phyloP scores from a whole-genome alignment of 2,113 vertebrate species.

The Caranx melampygus region DNA sequence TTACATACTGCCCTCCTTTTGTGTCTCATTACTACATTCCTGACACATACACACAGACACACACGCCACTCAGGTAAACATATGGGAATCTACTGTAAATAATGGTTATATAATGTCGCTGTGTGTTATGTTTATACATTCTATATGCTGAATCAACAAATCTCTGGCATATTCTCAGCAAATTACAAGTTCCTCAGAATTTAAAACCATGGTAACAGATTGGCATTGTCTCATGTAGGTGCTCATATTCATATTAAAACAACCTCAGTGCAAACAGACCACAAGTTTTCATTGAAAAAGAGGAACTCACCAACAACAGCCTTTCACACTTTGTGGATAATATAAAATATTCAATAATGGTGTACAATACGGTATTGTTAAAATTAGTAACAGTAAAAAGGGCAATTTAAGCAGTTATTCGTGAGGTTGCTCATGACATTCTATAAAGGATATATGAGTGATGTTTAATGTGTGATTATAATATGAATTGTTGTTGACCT shows the following conservation, averaged over 20 bases:
- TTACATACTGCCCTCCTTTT: slow-evolving; percentile 68
- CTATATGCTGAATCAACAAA: not conserved
- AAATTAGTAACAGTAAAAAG: too few species aligned
- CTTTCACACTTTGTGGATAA: too few species aligned
- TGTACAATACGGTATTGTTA: too few species aligned
- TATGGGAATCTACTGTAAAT: not conserved
- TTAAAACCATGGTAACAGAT: not conserved
- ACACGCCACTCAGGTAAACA: slow-evolving; percentile 40
- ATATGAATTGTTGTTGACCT: not conserved
- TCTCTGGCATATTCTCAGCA: not conserved
- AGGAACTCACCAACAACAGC: too few species aligned
- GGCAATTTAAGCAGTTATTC: too few species aligned
- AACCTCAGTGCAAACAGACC: not conserved
- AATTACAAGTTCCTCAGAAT: not conserved
- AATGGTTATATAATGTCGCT: not conserved
- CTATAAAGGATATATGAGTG: not conserved
- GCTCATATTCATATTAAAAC: not conserved
- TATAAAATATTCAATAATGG: too few species aligned
- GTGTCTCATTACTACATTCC: slow-evolving; percentile 73
- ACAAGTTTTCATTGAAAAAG: too few species aligned
- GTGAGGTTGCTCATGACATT: not conserved
- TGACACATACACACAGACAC: slow-evolving; percentile 56
- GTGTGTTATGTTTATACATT: not conserved
- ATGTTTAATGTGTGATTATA: not conserved
- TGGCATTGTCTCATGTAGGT: not conserved